Evolutionary conservation across 2,113 vertebrate species (phyloP).

Genomic region (Nothobranchius kuhntae): DNA sequence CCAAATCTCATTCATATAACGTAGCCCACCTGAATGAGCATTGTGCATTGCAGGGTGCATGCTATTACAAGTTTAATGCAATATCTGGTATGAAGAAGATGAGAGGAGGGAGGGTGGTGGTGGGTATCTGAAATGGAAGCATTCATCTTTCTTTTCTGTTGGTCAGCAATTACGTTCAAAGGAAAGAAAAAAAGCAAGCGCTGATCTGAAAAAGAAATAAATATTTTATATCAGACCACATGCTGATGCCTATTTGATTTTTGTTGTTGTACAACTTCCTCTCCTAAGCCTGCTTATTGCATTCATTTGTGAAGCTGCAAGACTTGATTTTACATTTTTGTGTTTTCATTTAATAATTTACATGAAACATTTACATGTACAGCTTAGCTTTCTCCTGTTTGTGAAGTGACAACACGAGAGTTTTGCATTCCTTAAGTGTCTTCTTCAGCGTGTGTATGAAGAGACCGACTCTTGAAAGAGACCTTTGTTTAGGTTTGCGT

Average conservation of each 20-base stretch:
- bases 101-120: slow-evolving; percentile 47
- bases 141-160: slow-evolving; percentile 81
- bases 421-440: slow-evolving; percentile 62
- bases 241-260: slow-evolving; percentile 46
- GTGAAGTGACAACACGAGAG: slow-evolving; percentile 49
- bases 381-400: background rate
- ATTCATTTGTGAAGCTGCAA: slow-evolving; percentile 38
- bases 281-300: slow-evolving; percentile 42
- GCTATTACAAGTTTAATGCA: slow-evolving; percentile 83
- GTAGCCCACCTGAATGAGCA: slow-evolving; percentile 76
- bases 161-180: slow-evolving; percentile 76
- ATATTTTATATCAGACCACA: slow-evolving; percentile 57
- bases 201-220: slow-evolving; percentile 68
- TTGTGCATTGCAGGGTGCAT: slow-evolving; percentile 75
- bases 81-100: slow-evolving; percentile 73
- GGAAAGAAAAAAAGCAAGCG: slow-evolving; percentile 54
- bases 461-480: slow-evolving; percentile 71
- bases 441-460: slow-evolving; percentile 62
- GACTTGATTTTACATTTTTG: slow-evolving; percentile 4
- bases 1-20: slow-evolving; percentile 82
- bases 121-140: slow-evolving; percentile 73
- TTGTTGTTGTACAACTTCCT: slow-evolving; percentile 33
- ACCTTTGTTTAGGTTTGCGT: slow-evolving; percentile 64
- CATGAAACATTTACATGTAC: slow-evolving; percentile 15
- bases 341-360: slow-evolving; percentile 21